Evolutionary conservation across 2,797 vertebrate genomes (phyloP).

Genomic region (Molossus molossus): DNA sequence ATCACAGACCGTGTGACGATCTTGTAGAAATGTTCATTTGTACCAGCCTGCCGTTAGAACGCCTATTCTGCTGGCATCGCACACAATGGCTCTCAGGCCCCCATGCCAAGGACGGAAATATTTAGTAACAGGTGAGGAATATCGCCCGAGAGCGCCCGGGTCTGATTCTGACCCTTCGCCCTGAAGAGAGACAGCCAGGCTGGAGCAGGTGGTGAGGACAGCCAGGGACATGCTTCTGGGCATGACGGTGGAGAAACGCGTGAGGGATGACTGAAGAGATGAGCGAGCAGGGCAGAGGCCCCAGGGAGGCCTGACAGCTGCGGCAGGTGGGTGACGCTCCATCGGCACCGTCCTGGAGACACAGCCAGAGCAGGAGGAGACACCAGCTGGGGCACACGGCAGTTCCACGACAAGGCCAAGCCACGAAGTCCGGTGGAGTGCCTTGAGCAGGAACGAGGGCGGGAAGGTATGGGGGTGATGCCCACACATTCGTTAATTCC

Average conservation of each 20-base stretch:
- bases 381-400: background rate
- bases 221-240: accelerated
- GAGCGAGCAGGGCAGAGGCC: no score
- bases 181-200: background rate
- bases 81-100: background rate
- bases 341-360: background rate
- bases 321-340: no score
- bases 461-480: background rate
- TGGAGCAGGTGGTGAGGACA: background rate
- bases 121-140: background rate
- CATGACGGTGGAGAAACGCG: background rate
- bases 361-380: background rate
- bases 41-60: accelerated
- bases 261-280: background rate
- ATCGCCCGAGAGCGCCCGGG: background rate
- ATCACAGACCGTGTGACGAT: background rate
- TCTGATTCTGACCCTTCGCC: background rate
- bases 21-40: background rate
- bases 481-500: accelerated
- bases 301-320: accelerated
- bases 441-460: background rate
- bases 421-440: background rate
- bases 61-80: background rate
- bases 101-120: background rate
- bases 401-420: background rate